phyloP scores from a whole-genome alignment of 1,140 invertebrate species.

The Cepaea nemoralis region DNA sequence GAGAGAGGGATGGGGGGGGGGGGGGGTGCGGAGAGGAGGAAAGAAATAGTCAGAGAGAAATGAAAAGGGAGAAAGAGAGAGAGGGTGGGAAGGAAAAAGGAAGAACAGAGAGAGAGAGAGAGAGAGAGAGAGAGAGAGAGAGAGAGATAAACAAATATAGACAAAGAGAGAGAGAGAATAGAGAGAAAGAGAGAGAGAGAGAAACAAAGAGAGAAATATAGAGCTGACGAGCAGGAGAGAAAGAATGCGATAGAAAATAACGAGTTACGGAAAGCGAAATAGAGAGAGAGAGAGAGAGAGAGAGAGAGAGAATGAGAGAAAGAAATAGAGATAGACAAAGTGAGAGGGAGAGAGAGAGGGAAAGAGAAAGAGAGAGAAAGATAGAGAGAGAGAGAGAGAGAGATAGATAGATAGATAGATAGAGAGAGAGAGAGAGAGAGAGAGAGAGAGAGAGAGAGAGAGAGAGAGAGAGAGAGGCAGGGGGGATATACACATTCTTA shows the following conservation, averaged over 20 bases:
- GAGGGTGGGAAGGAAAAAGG: not conserved
- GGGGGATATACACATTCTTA: not conserved
- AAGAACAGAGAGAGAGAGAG: constrained; percentile 15
- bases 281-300: constrained; percentile 3
- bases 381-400: constrained; percentile 2
- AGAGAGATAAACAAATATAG: not conserved
- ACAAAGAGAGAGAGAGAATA: not conserved
- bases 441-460: not conserved
- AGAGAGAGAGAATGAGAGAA: constrained; percentile 16
- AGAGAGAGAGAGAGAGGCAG: constrained; percentile 23
- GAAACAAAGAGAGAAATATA: not conserved
- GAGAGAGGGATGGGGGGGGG: too few relatives aligned
- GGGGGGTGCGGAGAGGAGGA: not conserved
- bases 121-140: not conserved
- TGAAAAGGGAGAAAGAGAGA: not conserved
- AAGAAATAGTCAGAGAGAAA: constrained; percentile 6
- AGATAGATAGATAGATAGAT: constrained; percentile 2
- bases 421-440: constrained; percentile 28
- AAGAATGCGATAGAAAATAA: not conserved
- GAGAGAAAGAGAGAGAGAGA: not conserved
- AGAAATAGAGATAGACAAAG: constrained; percentile 10
- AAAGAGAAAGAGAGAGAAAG: not conserved
- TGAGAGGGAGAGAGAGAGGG: not conserved
- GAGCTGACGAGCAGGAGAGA: not conserved
- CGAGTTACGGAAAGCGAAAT: not conserved